Percentiles rank a stretch among this genome's conserved stretches.
Conservation (phyloP, 2,113 vertebrate genomes). For the Nipponia nippon region DNA sequence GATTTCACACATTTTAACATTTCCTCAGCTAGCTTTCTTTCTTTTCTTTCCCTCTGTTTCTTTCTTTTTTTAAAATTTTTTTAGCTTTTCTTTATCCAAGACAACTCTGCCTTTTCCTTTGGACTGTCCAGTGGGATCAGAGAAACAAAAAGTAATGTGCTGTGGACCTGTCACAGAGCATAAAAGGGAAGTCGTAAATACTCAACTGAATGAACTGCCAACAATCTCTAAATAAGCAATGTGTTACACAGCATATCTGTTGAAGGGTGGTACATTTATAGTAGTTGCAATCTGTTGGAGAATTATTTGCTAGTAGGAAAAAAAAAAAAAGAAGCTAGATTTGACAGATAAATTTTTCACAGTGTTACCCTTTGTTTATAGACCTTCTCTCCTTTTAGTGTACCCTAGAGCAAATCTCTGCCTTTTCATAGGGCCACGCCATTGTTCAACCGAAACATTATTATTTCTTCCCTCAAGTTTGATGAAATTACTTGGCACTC, state of each 20-base stretch:
- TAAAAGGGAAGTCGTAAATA: neutral
- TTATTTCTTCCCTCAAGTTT: conserved; percentile 59
- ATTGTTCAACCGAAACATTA: conserved; percentile 42
- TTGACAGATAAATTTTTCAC: conserved; percentile 43
- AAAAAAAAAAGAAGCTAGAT: neutral
- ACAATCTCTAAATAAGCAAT: neutral
- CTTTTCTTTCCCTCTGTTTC: neutral
- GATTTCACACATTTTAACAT: neutral
- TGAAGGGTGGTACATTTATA: neutral
- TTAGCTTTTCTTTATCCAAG: neutral
- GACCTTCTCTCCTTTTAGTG: conserved; percentile 32
- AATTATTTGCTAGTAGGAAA: neutral
- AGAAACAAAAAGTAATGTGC: neutral
- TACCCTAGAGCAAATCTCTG: conserved; percentile 48
- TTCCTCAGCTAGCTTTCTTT: neutral
- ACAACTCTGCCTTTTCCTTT: neutral
- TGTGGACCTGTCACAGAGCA: neutral
- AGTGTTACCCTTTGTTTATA: conserved; percentile 50
- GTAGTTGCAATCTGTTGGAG: neutral
- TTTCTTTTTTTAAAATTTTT: neutral
- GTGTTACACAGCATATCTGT: neutral
- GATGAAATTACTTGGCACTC: conserved; percentile 51
- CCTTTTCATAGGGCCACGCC: conserved; percentile 45
- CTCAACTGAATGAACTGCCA: neutral
- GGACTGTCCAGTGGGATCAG: neutral